phyloP scores from a whole-genome alignment of 1,140 invertebrate species.

The Callitettix versicolor region DNA sequence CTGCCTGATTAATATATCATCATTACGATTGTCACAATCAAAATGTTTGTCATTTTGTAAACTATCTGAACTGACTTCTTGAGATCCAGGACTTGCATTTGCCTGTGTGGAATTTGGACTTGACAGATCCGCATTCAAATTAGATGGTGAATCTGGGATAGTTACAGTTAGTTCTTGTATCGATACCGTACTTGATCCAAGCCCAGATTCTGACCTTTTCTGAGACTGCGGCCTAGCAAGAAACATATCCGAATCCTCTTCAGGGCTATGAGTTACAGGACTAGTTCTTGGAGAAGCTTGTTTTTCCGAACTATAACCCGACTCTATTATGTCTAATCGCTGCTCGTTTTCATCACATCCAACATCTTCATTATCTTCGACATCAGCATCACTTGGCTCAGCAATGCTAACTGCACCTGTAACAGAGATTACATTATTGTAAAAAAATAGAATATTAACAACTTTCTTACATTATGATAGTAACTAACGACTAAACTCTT shows the following conservation, averaged over 20 bases:
- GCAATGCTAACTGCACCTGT: not conserved
- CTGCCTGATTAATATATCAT: too few relatives aligned
- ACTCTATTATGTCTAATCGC: slow-evolving; percentile 42
- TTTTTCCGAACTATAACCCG: slow-evolving; percentile 61
- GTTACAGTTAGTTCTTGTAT: slow-evolving; percentile 7
- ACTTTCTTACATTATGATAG: too few relatives aligned
- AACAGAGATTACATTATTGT: too few relatives aligned
- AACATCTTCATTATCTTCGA: slow-evolving; percentile 66
- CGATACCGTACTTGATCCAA: not conserved
- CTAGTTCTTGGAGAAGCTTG: slow-evolving; percentile 22
- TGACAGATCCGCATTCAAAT: slow-evolving; percentile 21
- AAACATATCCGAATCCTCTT: slow-evolving; percentile 9
- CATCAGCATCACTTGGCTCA: slow-evolving; percentile 56
- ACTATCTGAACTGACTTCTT: slow-evolving; percentile 19
- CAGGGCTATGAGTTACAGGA: slow-evolving; percentile 17
- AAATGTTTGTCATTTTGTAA: slow-evolving; percentile 3
- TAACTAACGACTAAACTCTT: too few relatives aligned
- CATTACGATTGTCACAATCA: too few relatives aligned
- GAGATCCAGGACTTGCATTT: slow-evolving; percentile 16
- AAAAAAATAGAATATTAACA: too few relatives aligned
- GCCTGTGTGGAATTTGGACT: slow-evolving; percentile 20
- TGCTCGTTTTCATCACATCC: slow-evolving; percentile 29
- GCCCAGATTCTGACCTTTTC: not conserved
- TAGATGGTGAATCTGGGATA: slow-evolving; percentile 17
- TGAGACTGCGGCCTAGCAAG: slow-evolving; percentile 1